These are phyloP conservation scores for Drosophila flavopinicola DNA, from an alignment of 2,888 invertebrate species.

Conservation along the genomic window DNA sequence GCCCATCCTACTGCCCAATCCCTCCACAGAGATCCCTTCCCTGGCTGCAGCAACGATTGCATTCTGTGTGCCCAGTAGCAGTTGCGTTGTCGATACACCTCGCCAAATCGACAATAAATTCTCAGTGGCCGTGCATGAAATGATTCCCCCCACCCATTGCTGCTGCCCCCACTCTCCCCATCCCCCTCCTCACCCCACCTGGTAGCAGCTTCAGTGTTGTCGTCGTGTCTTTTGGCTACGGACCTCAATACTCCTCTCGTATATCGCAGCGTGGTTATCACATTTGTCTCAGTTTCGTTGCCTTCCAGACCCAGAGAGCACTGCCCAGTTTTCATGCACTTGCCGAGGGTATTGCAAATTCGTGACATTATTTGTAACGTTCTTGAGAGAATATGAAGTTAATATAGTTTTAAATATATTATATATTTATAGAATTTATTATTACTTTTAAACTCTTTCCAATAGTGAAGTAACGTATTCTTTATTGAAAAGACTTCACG, in stretches of 20 bases:
- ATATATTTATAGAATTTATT: too few species aligned
- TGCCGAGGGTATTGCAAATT: neutral
- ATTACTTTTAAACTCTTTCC: too few species aligned
- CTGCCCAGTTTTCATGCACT: slow-evolving; percentile 11
- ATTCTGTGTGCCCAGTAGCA: slow-evolving; percentile 84
- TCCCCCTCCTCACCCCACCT: too few species aligned
- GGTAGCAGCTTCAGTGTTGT: slow-evolving; percentile 28
- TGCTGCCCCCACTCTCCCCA: neutral
- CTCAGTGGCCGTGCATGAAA: slow-evolving; percentile 75
- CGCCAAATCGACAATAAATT: slow-evolving; percentile 84
- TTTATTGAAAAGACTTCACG: too few species aligned
- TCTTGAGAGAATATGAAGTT: neutral
- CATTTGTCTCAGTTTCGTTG: slow-evolving; percentile 77
- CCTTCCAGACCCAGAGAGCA: slow-evolving; percentile 30
- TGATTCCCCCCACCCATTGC: slow-evolving; percentile 16
- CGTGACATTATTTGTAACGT: neutral
- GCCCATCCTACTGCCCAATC: slow-evolving; percentile 12
- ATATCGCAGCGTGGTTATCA: slow-evolving; percentile 81
- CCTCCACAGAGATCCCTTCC: neutral
- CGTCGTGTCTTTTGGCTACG: slow-evolving; percentile 64
- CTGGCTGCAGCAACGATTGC: slow-evolving; percentile 18
- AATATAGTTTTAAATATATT: neutral
- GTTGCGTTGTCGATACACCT: slow-evolving; percentile 84
- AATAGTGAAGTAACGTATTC: too few species aligned
- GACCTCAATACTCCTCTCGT: slow-evolving; percentile 55